A percentile compares a stretch with the other conserved stretches of the same genome.
Conservation (phyloP, 1,140 invertebrate species). For the Drosophila kohkoa region DNA sequence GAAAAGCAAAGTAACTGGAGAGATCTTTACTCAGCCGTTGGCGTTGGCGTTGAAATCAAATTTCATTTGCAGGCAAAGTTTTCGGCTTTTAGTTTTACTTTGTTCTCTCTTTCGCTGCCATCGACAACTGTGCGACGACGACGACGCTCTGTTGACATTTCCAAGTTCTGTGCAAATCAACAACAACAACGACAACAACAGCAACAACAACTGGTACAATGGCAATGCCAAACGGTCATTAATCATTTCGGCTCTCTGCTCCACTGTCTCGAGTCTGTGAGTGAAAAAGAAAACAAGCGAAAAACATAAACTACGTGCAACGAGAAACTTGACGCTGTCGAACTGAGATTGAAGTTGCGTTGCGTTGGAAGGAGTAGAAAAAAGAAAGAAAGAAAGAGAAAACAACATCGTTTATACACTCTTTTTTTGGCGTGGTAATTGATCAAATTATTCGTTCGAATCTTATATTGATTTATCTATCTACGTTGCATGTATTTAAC, state of each 20-base stretch:
- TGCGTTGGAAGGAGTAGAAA: constrained; percentile 4
- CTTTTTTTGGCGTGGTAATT: constrained; percentile 39
- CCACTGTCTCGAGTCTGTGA: constrained; percentile 14
- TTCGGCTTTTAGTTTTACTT: constrained; percentile 76
- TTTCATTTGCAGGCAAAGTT: constrained; percentile 72
- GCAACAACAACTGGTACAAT: constrained; percentile 33
- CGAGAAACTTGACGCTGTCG: constrained; percentile 46
- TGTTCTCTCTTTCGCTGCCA: constrained; percentile 35
- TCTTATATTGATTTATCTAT: background rate
- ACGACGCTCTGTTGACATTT: constrained; percentile 44
- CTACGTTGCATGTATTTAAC: background rate
- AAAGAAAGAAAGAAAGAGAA: constrained; percentile 3
- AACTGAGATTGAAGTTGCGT: constrained; percentile 47
- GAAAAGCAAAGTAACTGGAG: constrained; percentile 22
- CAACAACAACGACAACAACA: constrained; percentile 35
- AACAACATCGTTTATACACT: constrained; percentile 27
- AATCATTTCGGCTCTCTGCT: constrained; percentile 67
- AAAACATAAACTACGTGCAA: constrained; percentile 57
- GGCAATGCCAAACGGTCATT: constrained; percentile 72
- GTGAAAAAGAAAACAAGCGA: constrained; percentile 35
- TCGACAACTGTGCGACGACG: constrained; percentile 40
- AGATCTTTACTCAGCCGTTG: constrained; percentile 36
- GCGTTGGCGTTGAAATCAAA: constrained; percentile 64
- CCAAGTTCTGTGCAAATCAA: constrained; percentile 39
- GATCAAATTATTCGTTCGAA: constrained; percentile 43